Percentiles rank a stretch among this genome's conserved stretches.
These are phyloP conservation scores for Stenichneumon culpator DNA, from an alignment of 2,888 invertebrate species.

Conservation along the genomic window DNA sequence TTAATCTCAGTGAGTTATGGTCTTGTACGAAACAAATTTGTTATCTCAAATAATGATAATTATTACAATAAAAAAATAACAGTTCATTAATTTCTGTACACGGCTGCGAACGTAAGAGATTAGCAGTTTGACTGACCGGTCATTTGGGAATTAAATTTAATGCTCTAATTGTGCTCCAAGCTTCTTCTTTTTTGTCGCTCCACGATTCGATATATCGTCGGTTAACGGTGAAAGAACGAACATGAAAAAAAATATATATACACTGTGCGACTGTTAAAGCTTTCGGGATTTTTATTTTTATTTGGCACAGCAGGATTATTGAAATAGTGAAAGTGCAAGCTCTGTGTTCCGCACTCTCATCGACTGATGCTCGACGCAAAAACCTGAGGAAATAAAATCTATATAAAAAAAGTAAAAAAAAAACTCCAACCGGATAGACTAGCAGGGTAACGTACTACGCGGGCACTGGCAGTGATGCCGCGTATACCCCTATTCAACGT, in stretches of 20 bases:
- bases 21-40: too few species aligned
- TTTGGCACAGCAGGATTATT: constrained; percentile 16
- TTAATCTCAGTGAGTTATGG: too few species aligned
- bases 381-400: constrained; percentile 23
- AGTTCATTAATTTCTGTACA: too few species aligned
- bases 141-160: neutral
- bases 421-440: constrained; percentile 2
- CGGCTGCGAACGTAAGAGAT: too few species aligned
- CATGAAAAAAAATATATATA: neutral
- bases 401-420: constrained; percentile 29
- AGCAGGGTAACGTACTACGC: neutral
- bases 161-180: neutral
- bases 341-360: constrained; percentile 47
- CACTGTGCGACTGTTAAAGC: neutral
- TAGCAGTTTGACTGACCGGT: too few species aligned
- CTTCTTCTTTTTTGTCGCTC: neutral
- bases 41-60: too few species aligned
- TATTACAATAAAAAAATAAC: too few species aligned
- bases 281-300: constrained; percentile 27
- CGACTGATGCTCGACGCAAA: constrained; percentile 34
- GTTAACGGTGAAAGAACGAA: neutral
- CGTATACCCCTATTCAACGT: constrained; percentile 57
- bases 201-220: neutral
- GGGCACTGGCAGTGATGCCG: constrained; percentile 28
- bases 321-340: constrained; percentile 36